Percentiles rank a stretch among this genome's conserved stretches.
phyloP scores from a whole-genome alignment of 2,888 invertebrate species.

The Sinelater perroti region DNA sequence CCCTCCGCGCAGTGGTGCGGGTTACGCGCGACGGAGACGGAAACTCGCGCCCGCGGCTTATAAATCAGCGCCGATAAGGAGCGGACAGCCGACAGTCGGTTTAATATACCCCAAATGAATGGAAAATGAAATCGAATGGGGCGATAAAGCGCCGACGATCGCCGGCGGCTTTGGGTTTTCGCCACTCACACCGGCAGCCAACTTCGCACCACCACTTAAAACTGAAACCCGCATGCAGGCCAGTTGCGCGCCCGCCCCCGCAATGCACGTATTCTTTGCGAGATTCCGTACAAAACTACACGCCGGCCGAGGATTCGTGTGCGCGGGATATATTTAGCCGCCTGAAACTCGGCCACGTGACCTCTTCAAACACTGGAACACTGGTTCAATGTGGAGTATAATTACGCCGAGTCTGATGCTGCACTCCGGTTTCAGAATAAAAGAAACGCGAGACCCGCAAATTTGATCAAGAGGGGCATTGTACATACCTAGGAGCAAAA shows the following conservation, averaged over 20 bases:
- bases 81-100: constrained; percentile 13
- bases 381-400: constrained; percentile 29
- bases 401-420: constrained; percentile 26
- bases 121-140: constrained; percentile 20
- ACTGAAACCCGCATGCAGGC: not conserved
- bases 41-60: not conserved
- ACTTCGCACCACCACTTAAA: not conserved
- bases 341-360: constrained; percentile 17
- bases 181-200: not conserved
- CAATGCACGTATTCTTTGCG: not conserved
- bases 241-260: not conserved
- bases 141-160: constrained; percentile 14
- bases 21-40: not conserved
- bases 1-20: not conserved
- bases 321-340: constrained; percentile 28
- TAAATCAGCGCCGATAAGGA: constrained; percentile 21
- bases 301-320: constrained; percentile 19
- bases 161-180: too few relatives aligned
- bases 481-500: too few relatives aligned
- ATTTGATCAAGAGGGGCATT: constrained; percentile 4
- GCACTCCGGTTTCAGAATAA: constrained; percentile 23
- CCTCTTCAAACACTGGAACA: constrained; percentile 29
- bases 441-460: constrained; percentile 26
- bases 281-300: constrained; percentile 12
- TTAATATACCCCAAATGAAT: constrained; percentile 23